These are phyloP conservation scores for Gastrophryne carolinensis DNA, from an alignment of 2,797 vertebrate species.

Conservation along the genomic window DNA sequence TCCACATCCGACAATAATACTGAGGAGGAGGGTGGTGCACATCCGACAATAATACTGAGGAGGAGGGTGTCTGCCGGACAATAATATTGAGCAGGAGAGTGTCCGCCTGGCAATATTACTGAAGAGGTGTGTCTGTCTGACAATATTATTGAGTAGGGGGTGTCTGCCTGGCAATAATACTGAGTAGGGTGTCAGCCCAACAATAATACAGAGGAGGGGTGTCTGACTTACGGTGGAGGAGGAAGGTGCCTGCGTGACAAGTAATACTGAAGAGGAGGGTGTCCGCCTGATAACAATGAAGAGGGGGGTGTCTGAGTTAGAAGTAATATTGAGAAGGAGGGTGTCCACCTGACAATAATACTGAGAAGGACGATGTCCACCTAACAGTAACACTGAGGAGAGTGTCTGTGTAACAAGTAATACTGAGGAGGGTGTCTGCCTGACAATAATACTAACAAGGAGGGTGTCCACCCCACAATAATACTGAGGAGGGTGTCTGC, in stretches of 20 bases:
- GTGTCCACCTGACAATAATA: not conserved
- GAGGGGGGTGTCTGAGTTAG: not conserved
- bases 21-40: too few relatives aligned
- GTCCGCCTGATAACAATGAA: not conserved
- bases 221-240: too few relatives aligned
- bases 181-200: not conserved
- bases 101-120: not conserved
- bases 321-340: not conserved
- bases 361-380: not conserved
- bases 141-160: not conserved
- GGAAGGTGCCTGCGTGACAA: too few relatives aligned
- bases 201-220: too few relatives aligned
- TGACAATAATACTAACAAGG: too few relatives aligned
- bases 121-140: not conserved
- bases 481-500: too few relatives aligned
- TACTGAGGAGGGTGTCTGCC: too few relatives aligned
- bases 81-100: not conserved
- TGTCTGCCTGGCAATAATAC: too few relatives aligned
- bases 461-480: too few relatives aligned
- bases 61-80: not conserved
- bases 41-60: not conserved
- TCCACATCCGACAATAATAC: too few relatives aligned
- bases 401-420: not conserved
- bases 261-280: not conserved
- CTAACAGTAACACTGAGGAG: not conserved